A percentile compares a stretch with the other conserved stretches of the same genome.
phyloP scores from a whole-genome alignment of 2,797 vertebrate genomes.

The Pipistrellus kuhlii region DNA sequence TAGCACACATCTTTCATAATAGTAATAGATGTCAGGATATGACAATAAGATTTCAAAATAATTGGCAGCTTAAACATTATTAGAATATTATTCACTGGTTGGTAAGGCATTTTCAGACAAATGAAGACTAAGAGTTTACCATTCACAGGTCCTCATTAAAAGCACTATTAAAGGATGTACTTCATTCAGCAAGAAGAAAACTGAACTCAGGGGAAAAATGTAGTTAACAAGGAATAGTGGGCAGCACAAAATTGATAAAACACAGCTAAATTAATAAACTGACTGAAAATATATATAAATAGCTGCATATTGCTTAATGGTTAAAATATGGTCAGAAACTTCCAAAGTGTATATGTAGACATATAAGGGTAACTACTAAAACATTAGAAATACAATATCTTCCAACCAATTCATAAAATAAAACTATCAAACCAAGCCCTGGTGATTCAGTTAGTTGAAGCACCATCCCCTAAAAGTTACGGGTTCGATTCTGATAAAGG shows the following conservation, averaged over 20 bases:
- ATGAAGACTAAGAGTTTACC: neutral
- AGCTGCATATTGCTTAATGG: neutral
- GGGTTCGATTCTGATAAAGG: neutral
- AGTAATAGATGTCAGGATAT: neutral
- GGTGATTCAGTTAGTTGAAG: neutral
- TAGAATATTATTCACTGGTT: constrained; percentile 24
- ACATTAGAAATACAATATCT: constrained; percentile 7
- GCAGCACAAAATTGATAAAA: neutral
- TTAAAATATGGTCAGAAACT: constrained; percentile 38
- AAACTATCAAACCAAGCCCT: neutral
- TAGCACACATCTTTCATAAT: neutral
- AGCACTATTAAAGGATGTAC: neutral
- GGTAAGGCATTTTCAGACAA: neutral
- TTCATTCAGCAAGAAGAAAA: constrained; percentile 15
- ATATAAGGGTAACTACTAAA: neutral
- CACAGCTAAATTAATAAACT: neutral
- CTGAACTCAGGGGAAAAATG: neutral
- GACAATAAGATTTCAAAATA: constrained; percentile 33
- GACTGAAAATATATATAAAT: constrained; percentile 19
- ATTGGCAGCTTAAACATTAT: neutral
- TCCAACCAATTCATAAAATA: neutral
- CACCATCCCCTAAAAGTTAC: neutral
- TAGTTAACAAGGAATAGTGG: neutral
- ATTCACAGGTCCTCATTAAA: neutral
- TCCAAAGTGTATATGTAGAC: neutral